phyloP scores from a whole-genome alignment of 2,113 vertebrate species.

The Pheucticus melanocephalus region DNA sequence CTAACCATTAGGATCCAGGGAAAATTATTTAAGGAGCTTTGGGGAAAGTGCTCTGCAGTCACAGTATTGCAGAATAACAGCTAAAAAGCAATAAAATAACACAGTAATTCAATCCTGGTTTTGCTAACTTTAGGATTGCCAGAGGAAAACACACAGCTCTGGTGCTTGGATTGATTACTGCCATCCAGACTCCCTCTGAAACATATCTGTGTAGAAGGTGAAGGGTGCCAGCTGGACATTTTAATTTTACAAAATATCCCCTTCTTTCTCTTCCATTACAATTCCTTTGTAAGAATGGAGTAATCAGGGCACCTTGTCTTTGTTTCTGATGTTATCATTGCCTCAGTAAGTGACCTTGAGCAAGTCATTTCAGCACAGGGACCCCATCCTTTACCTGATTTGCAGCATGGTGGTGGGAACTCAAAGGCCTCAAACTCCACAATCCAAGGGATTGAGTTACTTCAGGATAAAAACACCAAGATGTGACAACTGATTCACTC shows the following conservation, averaged over 20 bases:
- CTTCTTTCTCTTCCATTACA: neutral
- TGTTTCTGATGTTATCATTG: neutral
- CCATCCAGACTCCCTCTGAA: neutral
- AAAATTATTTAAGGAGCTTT: neutral
- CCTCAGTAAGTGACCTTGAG: neutral
- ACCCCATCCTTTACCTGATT: neutral
- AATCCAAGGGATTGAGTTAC: neutral
- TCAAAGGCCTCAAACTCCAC: neutral
- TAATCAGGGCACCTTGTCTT: neutral
- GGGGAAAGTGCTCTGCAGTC: neutral
- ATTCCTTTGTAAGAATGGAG: neutral
- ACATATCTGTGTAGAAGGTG: neutral
- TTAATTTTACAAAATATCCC: neutral
- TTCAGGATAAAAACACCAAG: neutral
- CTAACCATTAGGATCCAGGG: neutral
- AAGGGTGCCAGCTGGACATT: neutral
- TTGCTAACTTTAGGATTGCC: neutral
- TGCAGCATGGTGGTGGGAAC: neutral
- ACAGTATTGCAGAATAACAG: neutral
- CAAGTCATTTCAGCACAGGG: neutral
- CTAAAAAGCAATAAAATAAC: neutral
- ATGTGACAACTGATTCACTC: neutral
- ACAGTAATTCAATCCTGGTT: neutral
- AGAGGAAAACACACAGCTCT: neutral
- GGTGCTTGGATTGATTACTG: neutral